Evolutionary conservation across 2,797 vertebrate genomes (phyloP), one percentile per base, ranked within the genome.

Genomic region (Gallirallus australis): DNA sequence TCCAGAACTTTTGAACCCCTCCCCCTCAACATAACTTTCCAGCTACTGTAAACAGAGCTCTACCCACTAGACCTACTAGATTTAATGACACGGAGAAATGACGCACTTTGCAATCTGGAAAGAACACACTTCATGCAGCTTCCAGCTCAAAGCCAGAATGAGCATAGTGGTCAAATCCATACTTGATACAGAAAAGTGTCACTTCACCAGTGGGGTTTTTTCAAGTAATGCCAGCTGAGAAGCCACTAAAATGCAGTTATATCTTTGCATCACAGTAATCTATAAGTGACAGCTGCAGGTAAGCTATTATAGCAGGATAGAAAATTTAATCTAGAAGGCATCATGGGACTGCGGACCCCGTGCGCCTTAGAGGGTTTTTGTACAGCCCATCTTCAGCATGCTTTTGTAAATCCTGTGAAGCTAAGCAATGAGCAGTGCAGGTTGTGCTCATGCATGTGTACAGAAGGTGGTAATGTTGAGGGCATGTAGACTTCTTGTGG

Each of bases 31-130:
- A 64, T 28, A 76, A 61, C 89, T 77, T 77, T 77, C 28, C 83
- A 90, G 33, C 64, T 87, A 64, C 33, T 68, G 45, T 73, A 93
- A 93, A 89, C 52, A 89, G n/a, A 90, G 21, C 14, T 65, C 60
- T 84, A 69, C 37, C 47, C n/a, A 25, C 35, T 24, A 54, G 65
- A 78, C 27, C 54, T 52, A 52, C 57, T 16, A 69, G 30, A 50
- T 8, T 82, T 79, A 80, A 80, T 15, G 71, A 82, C 24, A 85
- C 1, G 1, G 71, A 85, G 66, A 90, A 88, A 82, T 11, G 73
- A n/a, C 64, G 73, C 35, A 12, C 23, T 80, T 65, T 31, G n/a
- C 91, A 61, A 31, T 31, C 45, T 85, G 77, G 45, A 71, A 85
- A 90, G 69, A 65, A 78, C 2, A 0, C 30, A 56, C 25, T 37